phyloP scores from a whole-genome alignment of 2,113 vertebrate genomes.

The Pardalotus punctatus region DNA sequence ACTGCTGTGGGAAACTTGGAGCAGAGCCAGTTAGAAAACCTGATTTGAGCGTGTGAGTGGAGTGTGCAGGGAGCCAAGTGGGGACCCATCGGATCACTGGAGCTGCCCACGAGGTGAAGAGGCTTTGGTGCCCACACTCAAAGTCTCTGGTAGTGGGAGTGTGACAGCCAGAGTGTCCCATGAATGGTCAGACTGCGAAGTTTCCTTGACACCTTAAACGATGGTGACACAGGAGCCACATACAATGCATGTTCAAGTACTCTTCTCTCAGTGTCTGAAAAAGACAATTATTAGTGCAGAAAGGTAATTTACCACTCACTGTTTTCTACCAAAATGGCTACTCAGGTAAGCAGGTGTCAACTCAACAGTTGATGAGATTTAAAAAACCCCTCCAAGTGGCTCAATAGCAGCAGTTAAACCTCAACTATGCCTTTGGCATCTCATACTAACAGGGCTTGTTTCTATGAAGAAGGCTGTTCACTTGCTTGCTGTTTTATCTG shows the following conservation, averaged over 20 bases:
- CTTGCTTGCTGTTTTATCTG: constrained; percentile 71
- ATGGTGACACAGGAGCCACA: background rate
- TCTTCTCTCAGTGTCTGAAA: background rate
- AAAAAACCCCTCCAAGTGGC: background rate
- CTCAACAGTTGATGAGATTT: background rate
- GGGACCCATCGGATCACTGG: fast-evolving
- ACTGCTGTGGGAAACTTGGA: background rate
- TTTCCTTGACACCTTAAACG: background rate
- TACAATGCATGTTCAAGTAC: background rate
- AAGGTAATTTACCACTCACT: background rate
- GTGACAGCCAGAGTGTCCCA: fast-evolving
- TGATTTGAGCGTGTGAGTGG: background rate
- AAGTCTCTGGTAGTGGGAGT: background rate
- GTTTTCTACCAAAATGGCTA: background rate
- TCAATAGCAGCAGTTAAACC: background rate
- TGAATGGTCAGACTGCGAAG: background rate
- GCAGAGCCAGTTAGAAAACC: fast-evolving
- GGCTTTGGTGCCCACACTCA: background rate
- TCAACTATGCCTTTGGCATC: background rate
- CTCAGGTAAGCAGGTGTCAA: background rate
- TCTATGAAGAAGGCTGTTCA: background rate
- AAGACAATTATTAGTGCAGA: background rate
- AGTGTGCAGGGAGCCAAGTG: fast-evolving
- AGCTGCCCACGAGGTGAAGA: fast-evolving
- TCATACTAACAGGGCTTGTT: background rate